phyloP scores from a whole-genome alignment of 1,140 invertebrate genomes.

The Pantala flavescens region DNA sequence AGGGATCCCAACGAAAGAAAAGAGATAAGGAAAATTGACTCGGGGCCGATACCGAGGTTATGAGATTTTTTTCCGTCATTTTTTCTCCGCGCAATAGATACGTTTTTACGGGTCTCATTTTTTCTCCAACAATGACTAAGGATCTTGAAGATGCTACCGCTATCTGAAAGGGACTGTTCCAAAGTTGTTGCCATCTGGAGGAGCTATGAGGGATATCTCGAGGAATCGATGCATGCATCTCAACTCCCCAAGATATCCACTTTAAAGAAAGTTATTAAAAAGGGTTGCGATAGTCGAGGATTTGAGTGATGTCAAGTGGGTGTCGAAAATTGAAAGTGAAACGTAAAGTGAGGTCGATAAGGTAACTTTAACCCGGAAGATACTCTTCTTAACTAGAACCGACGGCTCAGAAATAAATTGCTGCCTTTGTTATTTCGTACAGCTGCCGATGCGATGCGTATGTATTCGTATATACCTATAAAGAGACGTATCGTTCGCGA shows the following conservation, averaged over 20 bases:
- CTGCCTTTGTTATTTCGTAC: too few species aligned
- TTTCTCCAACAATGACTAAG: background rate
- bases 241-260: background rate
- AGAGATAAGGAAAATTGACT: constrained; percentile 6
- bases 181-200: background rate
- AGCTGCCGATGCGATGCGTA: too few species aligned
- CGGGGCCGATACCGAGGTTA: constrained; percentile 1
- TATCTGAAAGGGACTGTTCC: background rate
- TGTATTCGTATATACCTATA: too few species aligned
- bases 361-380: too few species aligned
- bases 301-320: too few species aligned
- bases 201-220: background rate
- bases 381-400: too few species aligned
- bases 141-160: background rate
- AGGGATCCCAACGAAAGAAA: background rate
- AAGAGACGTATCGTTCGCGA: too few species aligned
- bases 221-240: background rate
- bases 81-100: background rate
- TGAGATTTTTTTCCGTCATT: background rate
- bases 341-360: too few species aligned
- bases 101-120: background rate
- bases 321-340: too few species aligned
- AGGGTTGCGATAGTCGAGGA: too few species aligned
- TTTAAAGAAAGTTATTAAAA: background rate
- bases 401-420: too few species aligned